Conservation (phyloP, 2,888 invertebrate genomes). For the Xylota segnis region DNA sequence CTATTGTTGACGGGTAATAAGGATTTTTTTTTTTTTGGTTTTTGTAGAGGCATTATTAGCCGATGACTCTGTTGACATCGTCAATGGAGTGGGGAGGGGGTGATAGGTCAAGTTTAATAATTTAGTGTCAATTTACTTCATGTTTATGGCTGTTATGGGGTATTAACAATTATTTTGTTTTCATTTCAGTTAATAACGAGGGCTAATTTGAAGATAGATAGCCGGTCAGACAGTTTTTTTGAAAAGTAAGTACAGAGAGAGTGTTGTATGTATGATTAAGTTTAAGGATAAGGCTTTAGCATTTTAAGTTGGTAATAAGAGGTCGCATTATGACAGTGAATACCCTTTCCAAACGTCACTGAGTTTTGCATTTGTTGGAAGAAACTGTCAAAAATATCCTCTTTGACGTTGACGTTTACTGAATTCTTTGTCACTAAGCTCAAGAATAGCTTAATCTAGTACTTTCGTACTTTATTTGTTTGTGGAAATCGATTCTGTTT, state of each 20-base stretch:
- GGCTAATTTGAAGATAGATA: not conserved
- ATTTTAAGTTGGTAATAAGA: too few relatives aligned
- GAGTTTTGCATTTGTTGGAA: too few relatives aligned
- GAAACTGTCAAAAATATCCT: too few relatives aligned
- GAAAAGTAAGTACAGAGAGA: conserved; percentile 16
- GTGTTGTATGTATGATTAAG: too few relatives aligned
- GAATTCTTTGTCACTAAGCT: too few relatives aligned
- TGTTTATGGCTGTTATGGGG: conserved; percentile 9
- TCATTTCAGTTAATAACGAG: conserved; percentile 46
- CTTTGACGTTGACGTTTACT: too few relatives aligned
- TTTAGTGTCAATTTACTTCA: conserved; percentile 36
- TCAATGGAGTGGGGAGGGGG: conserved; percentile 15
- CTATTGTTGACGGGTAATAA: conserved; percentile 54
- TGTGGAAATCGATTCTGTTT: too few relatives aligned
- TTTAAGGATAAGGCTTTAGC: too few relatives aligned
- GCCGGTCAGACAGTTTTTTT: conserved; percentile 17
- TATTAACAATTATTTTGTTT: conserved; percentile 17
- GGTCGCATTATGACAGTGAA: too few relatives aligned
- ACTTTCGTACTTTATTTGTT: too few relatives aligned
- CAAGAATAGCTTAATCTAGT: too few relatives aligned
- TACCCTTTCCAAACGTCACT: too few relatives aligned
- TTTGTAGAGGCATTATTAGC: conserved; percentile 37
- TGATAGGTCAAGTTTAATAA: conserved; percentile 45
- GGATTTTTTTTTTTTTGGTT: conserved; percentile 24
- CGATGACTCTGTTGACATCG: conserved; percentile 61